Evolutionary conservation across 2,113 vertebrate species (phyloP), one percentile per base, ranked within the genome.

Genomic region (Corvus moneduloides): DNA sequence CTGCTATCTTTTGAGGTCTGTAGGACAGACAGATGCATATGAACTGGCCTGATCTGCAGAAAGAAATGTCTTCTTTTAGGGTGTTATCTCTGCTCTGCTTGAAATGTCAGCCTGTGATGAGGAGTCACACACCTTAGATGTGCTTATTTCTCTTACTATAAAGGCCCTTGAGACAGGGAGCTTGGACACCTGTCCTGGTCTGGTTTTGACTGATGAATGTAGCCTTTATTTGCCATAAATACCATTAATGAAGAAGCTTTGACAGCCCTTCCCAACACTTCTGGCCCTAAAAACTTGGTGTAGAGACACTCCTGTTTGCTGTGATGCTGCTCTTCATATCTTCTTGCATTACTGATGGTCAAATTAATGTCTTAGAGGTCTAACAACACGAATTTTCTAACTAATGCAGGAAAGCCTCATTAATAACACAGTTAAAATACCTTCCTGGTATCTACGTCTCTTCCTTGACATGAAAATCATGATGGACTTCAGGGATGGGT

Each of bases 351-450:
- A 14, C 35, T 56, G 39, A 14, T 54, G 37, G 26, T 59, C 80
- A 68, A 33, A 91, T 63, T 15, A 23, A 55, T 11, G 26, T 37
- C 55, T 72, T n/a, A 75, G 37, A 5, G 13, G 26, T 33, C 9
- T 54, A 32, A 51, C 4, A 28, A 30, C 15, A 14, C 11, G 39
- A 4, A 20, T 64, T 76, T 64, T 64, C 35, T 49, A 61, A 56
- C n/a, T 26, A 69, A 52, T 0, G 0, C 6, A 23, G 21, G 62
- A 52, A 43, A 21, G 4, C 4, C 9, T 64, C 18, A 30, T 76
- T 68, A 83, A 64, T 58, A 84, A 49, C 5, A 24, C 3, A n/a
- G 13, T 32, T 59, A 15, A 80, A 76, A 54, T 13, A 58, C 1
- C 30, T 88, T 77, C 26, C 19, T 63, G 12, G 13, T 32, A 22